These are phyloP conservation scores for Channa striata DNA, from an alignment of 2,797 vertebrate species.

Conservation along the genomic window DNA sequence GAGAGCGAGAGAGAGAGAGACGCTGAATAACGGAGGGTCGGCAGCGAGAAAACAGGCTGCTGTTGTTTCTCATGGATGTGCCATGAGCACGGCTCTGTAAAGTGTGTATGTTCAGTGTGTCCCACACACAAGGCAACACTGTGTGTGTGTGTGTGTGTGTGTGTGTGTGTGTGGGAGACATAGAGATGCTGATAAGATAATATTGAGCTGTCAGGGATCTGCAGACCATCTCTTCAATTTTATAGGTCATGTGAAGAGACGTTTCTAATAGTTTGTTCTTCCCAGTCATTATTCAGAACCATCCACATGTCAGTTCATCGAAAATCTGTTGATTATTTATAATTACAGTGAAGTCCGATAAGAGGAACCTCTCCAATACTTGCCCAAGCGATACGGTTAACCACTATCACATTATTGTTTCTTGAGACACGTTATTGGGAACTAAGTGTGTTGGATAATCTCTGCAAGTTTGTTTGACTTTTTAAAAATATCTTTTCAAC, in stretches of 20 bases:
- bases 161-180: slow-evolving; percentile 8
- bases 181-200: slow-evolving; percentile 56
- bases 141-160: slow-evolving; percentile 18
- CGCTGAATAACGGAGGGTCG: slow-evolving; percentile 49
- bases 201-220: slow-evolving; percentile 52
- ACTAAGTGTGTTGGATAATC: no score
- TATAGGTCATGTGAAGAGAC: slow-evolving; percentile 23
- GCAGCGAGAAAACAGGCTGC: slow-evolving; percentile 32
- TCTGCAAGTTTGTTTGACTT: not conserved
- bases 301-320: not conserved
- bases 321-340: slow-evolving; percentile 1
- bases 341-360: not conserved
- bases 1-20: slow-evolving; percentile 3
- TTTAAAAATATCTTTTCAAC: not conserved
- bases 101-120: slow-evolving; percentile 24
- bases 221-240: slow-evolving; percentile 34
- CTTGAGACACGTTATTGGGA: no score
- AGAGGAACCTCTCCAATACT: not conserved
- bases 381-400: not conserved
- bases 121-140: slow-evolving; percentile 18
- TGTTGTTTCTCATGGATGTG: slow-evolving; percentile 54
- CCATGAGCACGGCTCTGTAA: slow-evolving; percentile 19
- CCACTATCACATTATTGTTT: no score
- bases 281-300: slow-evolving; percentile 2
- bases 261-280: slow-evolving; percentile 20